These are phyloP conservation scores for Gryllus longicercus DNA, from an alignment of 2,888 invertebrate genomes.

Conservation along the genomic window DNA sequence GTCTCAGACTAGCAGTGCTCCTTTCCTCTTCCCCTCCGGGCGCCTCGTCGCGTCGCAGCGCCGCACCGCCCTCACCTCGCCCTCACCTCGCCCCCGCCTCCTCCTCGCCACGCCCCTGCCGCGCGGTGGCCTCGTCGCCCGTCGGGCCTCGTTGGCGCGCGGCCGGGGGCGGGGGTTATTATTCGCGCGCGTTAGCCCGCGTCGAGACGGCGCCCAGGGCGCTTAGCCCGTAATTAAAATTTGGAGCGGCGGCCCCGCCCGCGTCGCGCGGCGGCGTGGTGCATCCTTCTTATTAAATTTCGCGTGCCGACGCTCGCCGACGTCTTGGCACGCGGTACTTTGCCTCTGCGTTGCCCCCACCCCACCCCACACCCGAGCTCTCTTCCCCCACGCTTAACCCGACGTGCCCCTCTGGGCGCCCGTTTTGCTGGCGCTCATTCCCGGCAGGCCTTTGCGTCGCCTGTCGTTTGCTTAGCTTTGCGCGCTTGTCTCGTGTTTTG, in stretches of 20 bases:
- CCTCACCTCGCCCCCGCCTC: not conserved
- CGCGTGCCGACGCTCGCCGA: not conserved
- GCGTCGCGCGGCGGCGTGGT: not conserved
- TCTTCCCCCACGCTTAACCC: no score
- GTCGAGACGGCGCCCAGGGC: not conserved
- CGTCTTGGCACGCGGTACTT: not conserved
- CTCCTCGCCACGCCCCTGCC: no score
- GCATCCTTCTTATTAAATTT: not conserved
- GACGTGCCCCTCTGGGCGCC: no score
- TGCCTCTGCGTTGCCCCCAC: no score
- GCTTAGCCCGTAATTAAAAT: constrained; percentile 17
- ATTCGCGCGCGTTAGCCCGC: constrained; percentile 7
- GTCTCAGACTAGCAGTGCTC: not conserved
- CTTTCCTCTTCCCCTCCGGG: not conserved
- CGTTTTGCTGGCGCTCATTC: no score
- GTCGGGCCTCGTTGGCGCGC: not conserved
- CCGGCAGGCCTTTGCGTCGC: no score
- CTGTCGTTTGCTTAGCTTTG: no score
- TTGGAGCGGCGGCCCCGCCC: not conserved
- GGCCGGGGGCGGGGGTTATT: not conserved
- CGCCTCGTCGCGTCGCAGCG: not conserved
- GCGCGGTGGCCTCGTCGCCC: not conserved
- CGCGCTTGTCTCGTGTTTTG: no score
- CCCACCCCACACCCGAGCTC: no score
- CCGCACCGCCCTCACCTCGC: not conserved